phyloP scores from a whole-genome alignment of 2,113 vertebrate species.

The Thinocorus orbignyianus region DNA sequence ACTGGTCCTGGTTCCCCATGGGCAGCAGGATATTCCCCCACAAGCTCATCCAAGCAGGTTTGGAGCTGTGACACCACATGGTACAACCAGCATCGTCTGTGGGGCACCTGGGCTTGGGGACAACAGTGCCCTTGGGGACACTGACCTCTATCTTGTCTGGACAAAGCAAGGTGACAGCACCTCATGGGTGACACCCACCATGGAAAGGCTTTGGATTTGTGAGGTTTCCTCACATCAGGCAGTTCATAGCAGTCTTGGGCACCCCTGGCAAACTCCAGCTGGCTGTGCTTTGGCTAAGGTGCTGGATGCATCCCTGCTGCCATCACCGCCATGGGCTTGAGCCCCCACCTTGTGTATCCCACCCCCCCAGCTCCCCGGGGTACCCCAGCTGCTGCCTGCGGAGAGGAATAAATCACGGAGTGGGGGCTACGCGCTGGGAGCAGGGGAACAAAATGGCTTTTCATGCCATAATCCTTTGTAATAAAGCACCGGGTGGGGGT shows the following conservation, averaged over 20 bases:
- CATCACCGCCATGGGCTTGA: background rate
- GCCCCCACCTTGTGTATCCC: background rate
- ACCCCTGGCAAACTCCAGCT: background rate
- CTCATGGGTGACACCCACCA: background rate
- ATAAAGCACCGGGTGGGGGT: background rate
- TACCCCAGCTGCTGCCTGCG: background rate
- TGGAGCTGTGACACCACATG: background rate
- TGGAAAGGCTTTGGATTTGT: background rate
- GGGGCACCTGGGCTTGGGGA: background rate
- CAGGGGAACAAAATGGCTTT: conserved; percentile 48
- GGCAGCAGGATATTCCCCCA: fast-evolving
- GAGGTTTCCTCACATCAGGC: background rate
- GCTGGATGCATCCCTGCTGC: background rate
- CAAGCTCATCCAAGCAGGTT: background rate
- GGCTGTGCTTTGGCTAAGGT: fast-evolving
- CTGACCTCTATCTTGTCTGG: background rate
- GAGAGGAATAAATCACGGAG: background rate
- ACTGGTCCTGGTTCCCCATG: fast-evolving
- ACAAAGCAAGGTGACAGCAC: background rate
- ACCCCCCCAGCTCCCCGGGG: background rate
- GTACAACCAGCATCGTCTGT: background rate
- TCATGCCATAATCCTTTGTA: conserved; percentile 53
- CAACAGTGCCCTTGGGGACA: background rate
- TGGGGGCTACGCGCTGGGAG: background rate
- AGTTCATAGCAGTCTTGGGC: background rate